Conservation (phyloP, 2,113 vertebrate species). For the Cavia aperea region DNA sequence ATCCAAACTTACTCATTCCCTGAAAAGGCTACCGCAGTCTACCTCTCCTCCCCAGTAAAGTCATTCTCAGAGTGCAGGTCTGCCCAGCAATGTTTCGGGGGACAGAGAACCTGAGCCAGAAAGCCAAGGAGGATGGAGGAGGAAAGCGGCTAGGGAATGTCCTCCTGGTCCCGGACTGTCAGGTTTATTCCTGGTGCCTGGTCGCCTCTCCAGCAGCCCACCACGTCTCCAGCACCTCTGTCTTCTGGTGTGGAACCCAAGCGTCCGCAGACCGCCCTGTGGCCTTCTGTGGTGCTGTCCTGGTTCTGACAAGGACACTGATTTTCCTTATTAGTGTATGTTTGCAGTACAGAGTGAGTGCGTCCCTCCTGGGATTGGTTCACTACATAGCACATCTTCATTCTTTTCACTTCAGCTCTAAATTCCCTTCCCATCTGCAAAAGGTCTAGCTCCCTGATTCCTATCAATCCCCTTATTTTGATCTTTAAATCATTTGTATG, state of each 20-base stretch:
- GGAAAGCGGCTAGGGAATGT: background rate
- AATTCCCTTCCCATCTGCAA: background rate
- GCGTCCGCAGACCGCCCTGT: background rate
- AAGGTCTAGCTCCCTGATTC: background rate
- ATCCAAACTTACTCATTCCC: background rate
- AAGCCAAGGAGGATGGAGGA: background rate
- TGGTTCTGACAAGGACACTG: background rate
- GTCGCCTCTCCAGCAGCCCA: background rate
- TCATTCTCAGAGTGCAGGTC: background rate
- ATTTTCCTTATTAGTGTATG: background rate
- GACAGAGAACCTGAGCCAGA: background rate
- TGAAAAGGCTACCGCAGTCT: background rate
- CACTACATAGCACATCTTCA: background rate
- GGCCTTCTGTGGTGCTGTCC: background rate
- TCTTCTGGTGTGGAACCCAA: background rate
- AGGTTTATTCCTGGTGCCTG: background rate
- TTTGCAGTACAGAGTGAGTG: background rate
- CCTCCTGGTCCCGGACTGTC: background rate
- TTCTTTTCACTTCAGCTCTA: background rate
- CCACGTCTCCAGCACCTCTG: background rate
- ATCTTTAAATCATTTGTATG: background rate
- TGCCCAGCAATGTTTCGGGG: background rate
- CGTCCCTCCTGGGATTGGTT: background rate
- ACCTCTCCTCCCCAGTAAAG: background rate
- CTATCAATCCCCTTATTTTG: background rate